A percentile compares a stretch with the other conserved stretches of the same genome.
phyloP scores from a whole-genome alignment of 2,797 vertebrate species.

The Sebastes jordani region DNA sequence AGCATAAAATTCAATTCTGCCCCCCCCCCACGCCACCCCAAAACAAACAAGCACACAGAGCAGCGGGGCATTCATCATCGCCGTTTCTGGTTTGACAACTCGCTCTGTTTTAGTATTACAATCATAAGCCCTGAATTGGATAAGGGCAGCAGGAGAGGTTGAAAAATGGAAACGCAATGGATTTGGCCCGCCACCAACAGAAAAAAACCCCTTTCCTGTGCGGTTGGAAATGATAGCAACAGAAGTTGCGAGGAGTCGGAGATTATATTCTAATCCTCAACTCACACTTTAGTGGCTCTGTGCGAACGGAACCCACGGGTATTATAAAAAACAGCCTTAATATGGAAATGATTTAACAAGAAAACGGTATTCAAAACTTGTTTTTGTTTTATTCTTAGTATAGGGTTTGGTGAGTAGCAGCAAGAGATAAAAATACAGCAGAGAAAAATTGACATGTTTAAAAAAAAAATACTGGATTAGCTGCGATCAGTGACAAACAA shows the following conservation, averaged over 20 bases:
- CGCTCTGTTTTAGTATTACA: slow-evolving; percentile 80
- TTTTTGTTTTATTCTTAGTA: slow-evolving; percentile 8
- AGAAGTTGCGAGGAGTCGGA: slow-evolving; percentile 52
- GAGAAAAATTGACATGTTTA: not conserved
- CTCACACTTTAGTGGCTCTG: slow-evolving; percentile 44
- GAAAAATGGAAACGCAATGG: slow-evolving; percentile 73
- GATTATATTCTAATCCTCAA: slow-evolving; percentile 69
- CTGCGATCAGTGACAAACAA: not conserved
- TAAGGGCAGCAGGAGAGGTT: slow-evolving; percentile 69
- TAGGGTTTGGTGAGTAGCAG: not conserved
- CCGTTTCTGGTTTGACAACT: slow-evolving; percentile 73
- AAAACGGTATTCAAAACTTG: slow-evolving; percentile 4
- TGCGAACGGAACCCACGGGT: slow-evolving; percentile 23
- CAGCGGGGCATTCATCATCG: slow-evolving; percentile 75
- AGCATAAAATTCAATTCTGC: slow-evolving; percentile 69
- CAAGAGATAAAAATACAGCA: not conserved
- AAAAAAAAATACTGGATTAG: not conserved
- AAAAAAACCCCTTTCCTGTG: slow-evolving; percentile 35
- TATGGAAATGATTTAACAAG: slow-evolving; percentile 46
- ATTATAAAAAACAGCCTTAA: slow-evolving; percentile 15
- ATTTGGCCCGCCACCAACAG: slow-evolving; percentile 63
- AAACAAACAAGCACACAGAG: slow-evolving; percentile 72
- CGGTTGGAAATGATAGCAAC: slow-evolving; percentile 46
- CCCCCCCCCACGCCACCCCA: slow-evolving; percentile 28
- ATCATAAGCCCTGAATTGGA: slow-evolving; percentile 77